These are phyloP conservation scores for Adelges cooleyi DNA, from an alignment of 1,140 invertebrate genomes.

Conservation along the genomic window DNA sequence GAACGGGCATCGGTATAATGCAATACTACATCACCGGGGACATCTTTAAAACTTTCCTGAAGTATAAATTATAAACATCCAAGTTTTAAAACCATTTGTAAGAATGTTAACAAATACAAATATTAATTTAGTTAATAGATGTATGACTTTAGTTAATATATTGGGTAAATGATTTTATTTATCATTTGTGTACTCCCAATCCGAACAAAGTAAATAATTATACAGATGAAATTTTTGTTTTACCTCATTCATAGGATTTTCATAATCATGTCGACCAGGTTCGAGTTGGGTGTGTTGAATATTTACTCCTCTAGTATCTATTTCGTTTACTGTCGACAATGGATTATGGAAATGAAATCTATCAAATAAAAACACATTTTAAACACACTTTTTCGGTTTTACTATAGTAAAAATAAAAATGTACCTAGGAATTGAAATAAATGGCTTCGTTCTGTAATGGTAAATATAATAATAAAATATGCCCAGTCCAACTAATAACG, in stretches of 20 bases:
- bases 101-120: too few species aligned
- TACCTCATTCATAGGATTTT: constrained; percentile 9
- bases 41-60: neutral
- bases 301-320: neutral
- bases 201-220: too few species aligned
- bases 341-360: constrained; percentile 8
- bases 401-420: too few species aligned
- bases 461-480: constrained; percentile 10
- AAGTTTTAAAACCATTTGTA: too few species aligned
- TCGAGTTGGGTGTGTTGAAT: neutral
- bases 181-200: too few species aligned
- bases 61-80: neutral
- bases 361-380: neutral
- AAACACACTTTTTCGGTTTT: too few species aligned
- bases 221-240: too few species aligned
- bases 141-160: too few species aligned
- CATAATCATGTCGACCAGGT: constrained; percentile 1
- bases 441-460: constrained; percentile 1
- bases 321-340: neutral
- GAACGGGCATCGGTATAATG: neutral
- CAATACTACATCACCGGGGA: neutral
- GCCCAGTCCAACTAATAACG: neutral
- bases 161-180: too few species aligned
- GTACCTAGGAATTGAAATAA: neutral
- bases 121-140: too few species aligned